These are phyloP conservation scores for Microcebus murinus DNA, from an alignment of 2,113 vertebrate species.

Conservation along the genomic window DNA sequence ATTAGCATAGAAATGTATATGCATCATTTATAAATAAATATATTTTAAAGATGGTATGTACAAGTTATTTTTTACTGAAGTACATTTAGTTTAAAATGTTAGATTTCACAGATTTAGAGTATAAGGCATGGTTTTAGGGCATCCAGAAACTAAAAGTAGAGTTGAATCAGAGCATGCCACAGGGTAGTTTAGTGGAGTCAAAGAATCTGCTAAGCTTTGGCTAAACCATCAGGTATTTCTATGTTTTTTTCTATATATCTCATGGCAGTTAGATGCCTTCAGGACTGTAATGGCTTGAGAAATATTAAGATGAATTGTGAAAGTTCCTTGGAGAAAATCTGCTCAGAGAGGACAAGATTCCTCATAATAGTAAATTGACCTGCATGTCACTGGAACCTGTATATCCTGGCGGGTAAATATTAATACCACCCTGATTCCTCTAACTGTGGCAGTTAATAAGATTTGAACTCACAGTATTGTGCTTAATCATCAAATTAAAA, in stretches of 20 bases:
- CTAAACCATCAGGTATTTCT: background rate
- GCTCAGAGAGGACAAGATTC: background rate
- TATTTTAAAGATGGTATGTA: background rate
- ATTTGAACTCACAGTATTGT: background rate
- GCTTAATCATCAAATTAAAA: background rate
- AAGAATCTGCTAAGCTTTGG: background rate
- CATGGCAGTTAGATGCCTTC: background rate
- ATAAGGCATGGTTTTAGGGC: background rate
- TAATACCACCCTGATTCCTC: background rate
- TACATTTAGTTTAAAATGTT: background rate
- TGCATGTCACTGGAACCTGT: background rate
- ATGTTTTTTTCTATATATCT: background rate
- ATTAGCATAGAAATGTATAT: background rate
- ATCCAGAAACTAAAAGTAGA: background rate
- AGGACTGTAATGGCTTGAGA: background rate
- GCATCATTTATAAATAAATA: background rate
- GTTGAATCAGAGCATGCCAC: background rate
- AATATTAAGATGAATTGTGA: conserved; percentile 18
- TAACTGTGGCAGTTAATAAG: background rate
- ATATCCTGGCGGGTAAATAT: background rate
- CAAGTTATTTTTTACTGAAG: conserved; percentile 1
- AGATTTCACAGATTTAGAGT: background rate
- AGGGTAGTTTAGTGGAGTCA: background rate
- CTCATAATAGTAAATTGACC: background rate
- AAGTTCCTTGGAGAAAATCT: conserved; percentile 1